phyloP scores from a whole-genome alignment of 2,113 vertebrate genomes.

The Galemys pyrenaicus region DNA sequence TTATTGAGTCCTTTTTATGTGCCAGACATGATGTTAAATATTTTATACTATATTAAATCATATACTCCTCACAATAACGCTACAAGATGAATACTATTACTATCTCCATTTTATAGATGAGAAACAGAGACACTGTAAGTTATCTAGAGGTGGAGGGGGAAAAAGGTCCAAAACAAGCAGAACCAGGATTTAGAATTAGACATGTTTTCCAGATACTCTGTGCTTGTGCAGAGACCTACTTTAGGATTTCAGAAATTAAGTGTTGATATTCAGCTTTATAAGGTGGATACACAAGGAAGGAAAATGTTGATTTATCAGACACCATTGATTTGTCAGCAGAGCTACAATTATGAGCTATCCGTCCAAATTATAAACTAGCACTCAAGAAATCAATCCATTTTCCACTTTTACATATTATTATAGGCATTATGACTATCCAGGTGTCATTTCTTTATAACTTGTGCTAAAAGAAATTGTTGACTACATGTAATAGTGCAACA shows the following conservation, averaged over 20 bases:
- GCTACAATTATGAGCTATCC: background rate
- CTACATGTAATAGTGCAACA: background rate
- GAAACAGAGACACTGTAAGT: background rate
- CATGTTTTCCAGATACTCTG: background rate
- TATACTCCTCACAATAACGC: background rate
- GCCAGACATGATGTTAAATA: background rate
- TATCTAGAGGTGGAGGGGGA: background rate
- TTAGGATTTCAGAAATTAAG: background rate
- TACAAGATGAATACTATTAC: background rate
- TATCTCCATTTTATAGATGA: background rate
- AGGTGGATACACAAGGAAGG: background rate
- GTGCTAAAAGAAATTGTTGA: background rate
- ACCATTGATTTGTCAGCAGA: background rate
- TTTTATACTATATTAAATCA: background rate
- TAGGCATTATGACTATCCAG: background rate
- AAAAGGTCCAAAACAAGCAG: background rate
- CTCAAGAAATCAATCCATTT: background rate
- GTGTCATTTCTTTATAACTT: background rate
- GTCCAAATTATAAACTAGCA: background rate
- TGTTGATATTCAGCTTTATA: background rate
- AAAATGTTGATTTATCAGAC: slow-evolving; percentile 5
- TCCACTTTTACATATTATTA: background rate
- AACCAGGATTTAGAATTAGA: background rate
- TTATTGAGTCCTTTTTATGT: background rate
- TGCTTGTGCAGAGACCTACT: background rate